A percentile compares a stretch with the other conserved stretches of the same genome.
These are phyloP conservation scores for Diplosoma virens DNA, from an alignment of 23 tunicate species.

Conservation along the genomic window DNA sequence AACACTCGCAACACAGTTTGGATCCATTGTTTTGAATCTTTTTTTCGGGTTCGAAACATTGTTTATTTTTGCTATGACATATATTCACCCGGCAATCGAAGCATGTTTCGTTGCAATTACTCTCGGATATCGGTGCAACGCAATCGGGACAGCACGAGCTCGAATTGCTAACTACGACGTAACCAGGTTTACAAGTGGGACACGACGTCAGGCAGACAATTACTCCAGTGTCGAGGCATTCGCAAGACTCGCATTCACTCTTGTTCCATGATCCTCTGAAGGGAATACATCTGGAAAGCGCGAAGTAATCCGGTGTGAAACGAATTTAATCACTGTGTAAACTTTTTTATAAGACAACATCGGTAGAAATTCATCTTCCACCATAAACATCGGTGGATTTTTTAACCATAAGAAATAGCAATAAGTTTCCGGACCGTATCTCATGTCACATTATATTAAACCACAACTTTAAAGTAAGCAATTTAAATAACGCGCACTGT, in stretches of 20 bases:
- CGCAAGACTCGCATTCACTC: constrained; percentile 70
- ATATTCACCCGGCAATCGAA: constrained; percentile 37
- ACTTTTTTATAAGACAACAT: too few species aligned
- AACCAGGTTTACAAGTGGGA: constrained; percentile 69
- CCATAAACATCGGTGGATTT: too few species aligned
- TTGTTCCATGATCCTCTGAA: constrained; percentile 63
- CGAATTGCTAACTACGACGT: constrained; percentile 29
- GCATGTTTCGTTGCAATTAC: constrained; percentile 44
- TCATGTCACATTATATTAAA: too few species aligned
- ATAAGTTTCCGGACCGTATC: too few species aligned
- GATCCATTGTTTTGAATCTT: background rate
- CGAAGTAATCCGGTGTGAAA: too few species aligned
- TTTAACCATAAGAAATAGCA: too few species aligned
- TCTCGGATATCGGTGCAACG: constrained; percentile 14
- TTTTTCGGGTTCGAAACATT: constrained; percentile 11
- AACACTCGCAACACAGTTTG: constrained; percentile 49
- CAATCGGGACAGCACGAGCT: constrained; percentile 82
- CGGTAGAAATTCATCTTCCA: too few species aligned
- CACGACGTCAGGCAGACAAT: constrained; percentile 36
- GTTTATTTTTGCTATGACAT: constrained; percentile 15
- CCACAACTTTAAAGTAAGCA: too few species aligned
- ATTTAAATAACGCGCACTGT: too few species aligned
- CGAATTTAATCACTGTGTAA: too few species aligned
- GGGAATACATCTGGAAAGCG: constrained; percentile 52
- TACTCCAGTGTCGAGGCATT: constrained; percentile 61